These are phyloP conservation scores for Aurelia aurita complex sp. Pacific DNA, from an alignment of 30 jellyfish, hydroid and myxozoan genomes.

Conservation along the genomic window DNA sequence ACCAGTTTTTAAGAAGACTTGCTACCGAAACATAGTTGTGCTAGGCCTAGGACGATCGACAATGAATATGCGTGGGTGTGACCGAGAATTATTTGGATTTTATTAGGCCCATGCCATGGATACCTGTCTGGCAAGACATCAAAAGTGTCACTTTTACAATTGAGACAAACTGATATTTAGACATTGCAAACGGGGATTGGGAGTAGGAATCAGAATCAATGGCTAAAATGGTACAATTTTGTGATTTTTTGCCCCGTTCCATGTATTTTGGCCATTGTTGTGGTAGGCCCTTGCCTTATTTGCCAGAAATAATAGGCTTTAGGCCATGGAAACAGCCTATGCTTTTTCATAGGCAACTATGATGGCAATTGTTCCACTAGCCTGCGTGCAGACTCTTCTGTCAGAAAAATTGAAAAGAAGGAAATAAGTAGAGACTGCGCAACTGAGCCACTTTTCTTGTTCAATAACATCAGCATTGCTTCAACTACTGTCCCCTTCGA, in stretches of 20 bases:
- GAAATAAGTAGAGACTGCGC: too few relatives aligned
- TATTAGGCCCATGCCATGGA: constrained; percentile 23
- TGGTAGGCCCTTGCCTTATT: too few relatives aligned
- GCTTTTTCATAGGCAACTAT: constrained; percentile 17
- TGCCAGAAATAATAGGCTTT: too few relatives aligned
- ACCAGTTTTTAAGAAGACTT: constrained; percentile 11
- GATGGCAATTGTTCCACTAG: constrained; percentile 16
- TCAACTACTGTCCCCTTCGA: too few relatives aligned
- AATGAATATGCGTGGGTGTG: constrained; percentile 16
- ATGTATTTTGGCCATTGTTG: too few relatives aligned
- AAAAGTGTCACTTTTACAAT: constrained; percentile 13
- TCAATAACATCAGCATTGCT: too few relatives aligned
- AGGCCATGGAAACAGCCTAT: constrained; percentile 3
- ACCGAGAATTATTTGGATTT: neutral
- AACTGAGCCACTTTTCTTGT: too few relatives aligned
- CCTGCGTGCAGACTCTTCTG: too few relatives aligned
- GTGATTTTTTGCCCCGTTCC: too few relatives aligned
- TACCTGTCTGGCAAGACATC: constrained; percentile 18
- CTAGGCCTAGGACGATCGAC: constrained; percentile 12
- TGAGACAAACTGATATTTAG: constrained; percentile 13
- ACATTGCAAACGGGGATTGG: neutral
- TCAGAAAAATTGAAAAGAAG: too few relatives aligned
- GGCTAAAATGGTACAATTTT: too few relatives aligned
- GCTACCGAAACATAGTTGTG: constrained; percentile 16
- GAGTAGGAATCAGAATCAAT: too few relatives aligned